Conservation (phyloP, 2,888 invertebrate species). For the Papilio gigon region DNA sequence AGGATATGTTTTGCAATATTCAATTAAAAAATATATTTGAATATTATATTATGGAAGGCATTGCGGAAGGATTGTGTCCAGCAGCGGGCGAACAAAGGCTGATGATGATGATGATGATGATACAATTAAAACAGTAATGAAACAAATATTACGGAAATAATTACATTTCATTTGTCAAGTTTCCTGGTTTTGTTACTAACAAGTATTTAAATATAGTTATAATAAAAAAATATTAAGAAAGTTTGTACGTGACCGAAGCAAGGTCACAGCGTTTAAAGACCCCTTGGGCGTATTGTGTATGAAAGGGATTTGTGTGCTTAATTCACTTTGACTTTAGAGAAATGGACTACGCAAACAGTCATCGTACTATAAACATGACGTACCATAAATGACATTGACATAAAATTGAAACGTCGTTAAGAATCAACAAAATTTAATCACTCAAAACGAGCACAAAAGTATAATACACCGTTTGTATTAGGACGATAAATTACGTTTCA, state of each 20-base stretch:
- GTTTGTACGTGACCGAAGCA: slow-evolving; percentile 19
- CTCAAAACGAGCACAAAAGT: not conserved
- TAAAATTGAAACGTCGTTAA: not conserved
- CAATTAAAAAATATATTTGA: too few relatives aligned
- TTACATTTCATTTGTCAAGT: not conserved
- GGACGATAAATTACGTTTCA: too few relatives aligned
- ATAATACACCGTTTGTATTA: too few relatives aligned
- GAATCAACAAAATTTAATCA: too few relatives aligned
- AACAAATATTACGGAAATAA: not conserved
- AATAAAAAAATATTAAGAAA: not conserved
- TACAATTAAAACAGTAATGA: not conserved
- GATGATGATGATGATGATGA: too few relatives aligned
- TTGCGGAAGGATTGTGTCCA: too few relatives aligned
- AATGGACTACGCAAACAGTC: not conserved
- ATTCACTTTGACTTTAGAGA: not conserved
- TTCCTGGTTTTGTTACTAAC: not conserved
- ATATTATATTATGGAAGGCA: too few relatives aligned
- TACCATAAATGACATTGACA: not conserved
- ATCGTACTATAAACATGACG: too few relatives aligned
- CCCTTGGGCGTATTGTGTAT: not conserved
- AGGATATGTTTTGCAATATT: not conserved
- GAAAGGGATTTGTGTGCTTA: slow-evolving; percentile 18
- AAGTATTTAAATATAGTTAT: slow-evolving; percentile 1
- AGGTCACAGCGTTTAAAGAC: slow-evolving; percentile 19
- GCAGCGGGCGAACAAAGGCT: too few relatives aligned